Conservation (phyloP, 37 sponge, comb jelly and placozoan genomes). For the Hormiphora californensis region DNA sequence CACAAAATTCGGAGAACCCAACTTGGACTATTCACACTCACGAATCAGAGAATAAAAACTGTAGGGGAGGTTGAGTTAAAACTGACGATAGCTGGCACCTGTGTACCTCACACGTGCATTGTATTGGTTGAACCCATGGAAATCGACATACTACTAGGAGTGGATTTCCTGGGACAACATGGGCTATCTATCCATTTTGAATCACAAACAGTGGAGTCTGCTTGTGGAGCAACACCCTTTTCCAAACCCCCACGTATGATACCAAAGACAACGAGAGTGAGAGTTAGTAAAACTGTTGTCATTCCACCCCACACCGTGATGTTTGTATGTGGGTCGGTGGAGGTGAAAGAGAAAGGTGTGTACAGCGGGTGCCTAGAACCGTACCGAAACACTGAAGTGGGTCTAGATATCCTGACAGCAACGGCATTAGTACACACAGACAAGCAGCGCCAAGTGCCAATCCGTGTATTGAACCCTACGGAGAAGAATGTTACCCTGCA, state of each 20-base stretch:
- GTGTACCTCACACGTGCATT: conserved; percentile 8
- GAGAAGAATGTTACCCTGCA: background rate
- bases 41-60: background rate
- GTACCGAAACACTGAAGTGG: conserved; percentile 16
- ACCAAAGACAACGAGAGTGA: background rate
- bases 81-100: background rate
- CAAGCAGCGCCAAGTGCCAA: conserved; percentile 15
- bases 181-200: background rate
- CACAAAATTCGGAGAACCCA: background rate
- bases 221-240: background rate
- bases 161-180: conserved; percentile 21
- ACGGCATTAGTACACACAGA: too few relatives aligned
- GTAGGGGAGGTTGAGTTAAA: background rate
- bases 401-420: too few relatives aligned
- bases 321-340: background rate
- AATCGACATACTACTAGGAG: conserved; percentile 19
- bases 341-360: background rate
- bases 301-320: background rate
- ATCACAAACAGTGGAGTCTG: background rate
- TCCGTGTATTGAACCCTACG: background rate
- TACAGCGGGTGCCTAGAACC: background rate
- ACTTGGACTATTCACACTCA: background rate
- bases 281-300: background rate
- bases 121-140: conserved; percentile 1
- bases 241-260: background rate